Percentiles rank a stretch among this genome's conserved stretches.
Conservation (phyloP, 2,888 invertebrate genomes). For the Rhingia rostrata region DNA sequence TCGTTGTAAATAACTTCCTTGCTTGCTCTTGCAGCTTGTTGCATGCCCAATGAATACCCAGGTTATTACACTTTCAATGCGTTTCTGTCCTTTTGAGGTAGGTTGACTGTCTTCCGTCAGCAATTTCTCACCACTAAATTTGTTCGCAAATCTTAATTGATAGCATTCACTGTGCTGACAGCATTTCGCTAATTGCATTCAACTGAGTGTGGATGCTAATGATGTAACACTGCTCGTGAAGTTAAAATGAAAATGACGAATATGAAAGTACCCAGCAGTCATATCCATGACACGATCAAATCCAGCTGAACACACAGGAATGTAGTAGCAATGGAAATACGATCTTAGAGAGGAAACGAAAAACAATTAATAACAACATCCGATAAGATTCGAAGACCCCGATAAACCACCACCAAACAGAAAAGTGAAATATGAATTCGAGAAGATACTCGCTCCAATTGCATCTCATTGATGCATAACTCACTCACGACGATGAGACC, state of each 20-base stretch:
- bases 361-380: neutral
- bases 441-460: slow-evolving; percentile 33
- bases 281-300: neutral
- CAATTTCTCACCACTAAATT: too few species aligned
- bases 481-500: slow-evolving; percentile 23
- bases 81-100: too few species aligned
- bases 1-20: too few species aligned
- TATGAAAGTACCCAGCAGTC: neutral
- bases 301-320: neutral
- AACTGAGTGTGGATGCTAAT: neutral
- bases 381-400: slow-evolving; percentile 23
- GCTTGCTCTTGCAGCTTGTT: too few species aligned
- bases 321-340: slow-evolving; percentile 1
- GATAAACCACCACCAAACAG: slow-evolving; percentile 6
- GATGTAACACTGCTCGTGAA: neutral
- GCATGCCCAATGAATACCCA: too few species aligned
- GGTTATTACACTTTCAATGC: too few species aligned
- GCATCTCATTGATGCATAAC: slow-evolving; percentile 22
- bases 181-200: neutral
- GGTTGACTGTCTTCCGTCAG: too few species aligned
- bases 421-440: slow-evolving; percentile 14
- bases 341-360: neutral
- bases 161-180: too few species aligned
- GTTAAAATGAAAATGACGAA: neutral
- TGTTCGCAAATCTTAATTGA: too few species aligned